phyloP scores from a whole-genome alignment of 2,797 vertebrate species.

The Poecilia gillii region DNA sequence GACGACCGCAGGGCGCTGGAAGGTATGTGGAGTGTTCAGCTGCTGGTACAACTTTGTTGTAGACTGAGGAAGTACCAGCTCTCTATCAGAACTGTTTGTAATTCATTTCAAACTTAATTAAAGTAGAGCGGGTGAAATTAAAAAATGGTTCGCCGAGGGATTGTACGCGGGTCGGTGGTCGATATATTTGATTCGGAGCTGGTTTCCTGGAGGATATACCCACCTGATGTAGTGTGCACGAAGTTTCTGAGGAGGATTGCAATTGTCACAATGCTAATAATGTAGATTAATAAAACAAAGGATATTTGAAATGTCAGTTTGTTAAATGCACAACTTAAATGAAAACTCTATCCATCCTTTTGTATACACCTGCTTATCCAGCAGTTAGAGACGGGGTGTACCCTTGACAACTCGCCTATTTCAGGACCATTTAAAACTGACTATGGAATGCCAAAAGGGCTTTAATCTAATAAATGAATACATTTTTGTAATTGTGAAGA shows the following conservation, averaged over 20 bases:
- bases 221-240: neutral
- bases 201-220: neutral
- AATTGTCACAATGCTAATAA: too few species aligned
- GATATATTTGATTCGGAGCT: conserved; percentile 10
- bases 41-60: conserved; percentile 35
- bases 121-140: neutral
- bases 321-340: neutral
- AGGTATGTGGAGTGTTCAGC: neutral
- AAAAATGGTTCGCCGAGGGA: neutral
- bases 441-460: neutral
- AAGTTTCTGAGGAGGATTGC: neutral
- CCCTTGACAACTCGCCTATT: neutral
- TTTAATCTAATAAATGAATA: neutral
- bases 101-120: conserved; percentile 8
- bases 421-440: neutral
- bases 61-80: neutral
- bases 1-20: neutral
- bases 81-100: neutral
- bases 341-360: neutral
- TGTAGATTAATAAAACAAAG: neutral
- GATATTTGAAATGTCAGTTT: neutral
- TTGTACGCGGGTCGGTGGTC: conserved; percentile 9
- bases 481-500: neutral
- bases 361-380: neutral
- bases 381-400: neutral